phyloP scores from a whole-genome alignment of 2,797 vertebrate species.

The Chlorospingus semifuscus region DNA sequence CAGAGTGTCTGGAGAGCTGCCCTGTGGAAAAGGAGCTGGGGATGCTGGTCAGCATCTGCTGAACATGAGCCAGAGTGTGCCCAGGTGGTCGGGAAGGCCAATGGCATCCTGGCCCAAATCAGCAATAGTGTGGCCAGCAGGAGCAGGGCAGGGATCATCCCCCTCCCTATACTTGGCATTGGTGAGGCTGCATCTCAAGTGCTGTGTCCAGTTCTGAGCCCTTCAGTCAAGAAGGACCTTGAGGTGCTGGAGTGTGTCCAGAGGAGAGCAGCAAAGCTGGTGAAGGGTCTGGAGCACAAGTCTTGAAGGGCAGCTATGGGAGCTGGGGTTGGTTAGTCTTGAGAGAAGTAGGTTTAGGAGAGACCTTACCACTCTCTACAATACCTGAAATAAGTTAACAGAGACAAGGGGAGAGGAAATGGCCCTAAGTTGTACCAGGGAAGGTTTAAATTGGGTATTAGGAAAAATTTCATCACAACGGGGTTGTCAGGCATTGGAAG shows the following conservation, averaged over 20 bases:
- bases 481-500: not conserved
- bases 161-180: rapidly evolving
- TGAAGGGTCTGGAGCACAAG: not conserved
- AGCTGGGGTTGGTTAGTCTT: not conserved
- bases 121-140: not conserved
- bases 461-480: not conserved
- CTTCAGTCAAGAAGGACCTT: not conserved
- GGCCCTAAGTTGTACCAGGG: not conserved
- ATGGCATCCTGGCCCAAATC: rapidly evolving
- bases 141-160: rapidly evolving
- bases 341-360: not conserved
- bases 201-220: not conserved
- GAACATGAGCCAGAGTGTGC: not conserved
- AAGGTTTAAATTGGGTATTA: not conserved
- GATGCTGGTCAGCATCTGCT: rapidly evolving
- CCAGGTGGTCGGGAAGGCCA: not conserved
- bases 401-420: not conserved
- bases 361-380: not conserved
- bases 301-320: not conserved
- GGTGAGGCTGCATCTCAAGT: not conserved
- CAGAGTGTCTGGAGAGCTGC: not conserved
- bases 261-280: not conserved
- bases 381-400: not conserved
- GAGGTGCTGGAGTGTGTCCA: not conserved
- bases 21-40: not conserved